Evolutionary conservation across 1,140 invertebrate species (phyloP), one percentile per base, ranked within the genome.

Genomic region (Aphidius gifuensis): DNA sequence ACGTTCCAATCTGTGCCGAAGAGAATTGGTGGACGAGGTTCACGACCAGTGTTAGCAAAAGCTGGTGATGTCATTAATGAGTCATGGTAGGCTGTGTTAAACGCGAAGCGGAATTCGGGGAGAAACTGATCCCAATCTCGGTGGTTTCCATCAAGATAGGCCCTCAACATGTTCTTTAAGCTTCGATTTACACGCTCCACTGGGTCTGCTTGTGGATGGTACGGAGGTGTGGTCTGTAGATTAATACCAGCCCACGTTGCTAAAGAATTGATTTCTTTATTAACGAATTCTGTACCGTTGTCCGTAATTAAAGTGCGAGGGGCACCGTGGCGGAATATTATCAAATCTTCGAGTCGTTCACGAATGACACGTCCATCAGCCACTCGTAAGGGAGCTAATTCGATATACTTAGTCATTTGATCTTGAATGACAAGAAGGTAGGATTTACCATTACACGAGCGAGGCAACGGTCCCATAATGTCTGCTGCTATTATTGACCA

Each of bases 81-180:
- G 6, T 40, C 47, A 60, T 70, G 67, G 3, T 56, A 9, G 2
- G 73, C 75, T 3, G 77, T 76, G 54, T 82, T 81, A 60, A 80
- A 72, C 0, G 78, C 79, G 44, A 74, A 74, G 7, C 70, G 69
- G 21, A 78, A 66, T 57, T 72, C 66, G 6, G 57, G 62, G 0
- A 80, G 49, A 59, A 70, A 49, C 7, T 61, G 7, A 58, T 78
- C 75, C 79, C 78, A 82, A 39, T 65, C 60, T 8, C 69, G 60
- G 44, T 83, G 79, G 61, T 80, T 70, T 2, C 73, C 58, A 4
- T 72, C 63, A 1, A 77, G 62, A 58, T 67, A 80, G 2, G 71
- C 60, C 2, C 69, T 54, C 6, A 82, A 65, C 67, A 76, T 71
- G 1, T 69, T 74, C 9, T 77, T 74, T 7, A 81, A 60, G 0